Evolutionary conservation across 2,113 vertebrate species (phyloP).

Genomic region (Euleptes europaea): DNA sequence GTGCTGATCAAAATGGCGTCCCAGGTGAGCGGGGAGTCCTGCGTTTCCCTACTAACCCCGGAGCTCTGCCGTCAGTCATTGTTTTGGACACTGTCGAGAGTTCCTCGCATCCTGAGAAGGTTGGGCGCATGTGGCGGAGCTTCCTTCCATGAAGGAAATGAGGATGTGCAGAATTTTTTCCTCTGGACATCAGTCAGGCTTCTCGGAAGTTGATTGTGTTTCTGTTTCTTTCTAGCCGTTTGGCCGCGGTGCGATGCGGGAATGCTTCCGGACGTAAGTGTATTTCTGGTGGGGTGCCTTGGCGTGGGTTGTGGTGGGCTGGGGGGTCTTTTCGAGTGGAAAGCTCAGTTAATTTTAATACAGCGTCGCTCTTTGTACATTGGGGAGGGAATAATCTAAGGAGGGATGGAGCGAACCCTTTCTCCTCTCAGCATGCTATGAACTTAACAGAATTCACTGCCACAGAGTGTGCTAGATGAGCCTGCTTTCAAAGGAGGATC

Average conservation of each 20-base stretch:
- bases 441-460: too few species aligned
- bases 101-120: background rate
- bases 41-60: background rate
- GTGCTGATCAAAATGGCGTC: slow-evolving; percentile 93
- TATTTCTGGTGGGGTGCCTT: background rate
- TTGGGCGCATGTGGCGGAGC: background rate
- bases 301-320: background rate
- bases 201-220: background rate
- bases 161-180: background rate
- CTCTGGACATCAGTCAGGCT: background rate
- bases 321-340: slow-evolving; percentile 1
- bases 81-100: background rate
- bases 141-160: background rate
- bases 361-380: background rate
- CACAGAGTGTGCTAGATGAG: too few species aligned
- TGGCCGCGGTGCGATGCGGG: slow-evolving; percentile 94
- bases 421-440: background rate
- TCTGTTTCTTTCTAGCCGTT: slow-evolving; percentile 83
- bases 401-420: background rate
- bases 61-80: background rate
- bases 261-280: slow-evolving; percentile 97
- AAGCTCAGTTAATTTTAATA: background rate
- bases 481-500: too few species aligned
- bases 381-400: background rate
- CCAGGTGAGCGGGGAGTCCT: slow-evolving; percentile 77